Evolutionary conservation across 2,113 vertebrate species (phyloP), one percentile per base, ranked within the genome.

Genomic region (Lepisosteus osseus): DNA sequence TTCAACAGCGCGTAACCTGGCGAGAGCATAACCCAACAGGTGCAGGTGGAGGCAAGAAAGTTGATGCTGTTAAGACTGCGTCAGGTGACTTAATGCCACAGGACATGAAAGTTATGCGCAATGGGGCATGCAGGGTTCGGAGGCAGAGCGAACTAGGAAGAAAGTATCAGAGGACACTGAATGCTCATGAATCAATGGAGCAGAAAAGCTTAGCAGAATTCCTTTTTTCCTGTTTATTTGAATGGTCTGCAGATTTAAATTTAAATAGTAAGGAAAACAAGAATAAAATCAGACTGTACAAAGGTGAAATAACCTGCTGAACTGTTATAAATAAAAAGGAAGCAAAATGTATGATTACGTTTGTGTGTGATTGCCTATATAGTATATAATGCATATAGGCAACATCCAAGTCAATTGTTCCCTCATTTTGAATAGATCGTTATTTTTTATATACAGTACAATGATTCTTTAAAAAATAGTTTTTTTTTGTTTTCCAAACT

Each of bases 81-180:
- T 64, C 62, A 64, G 62, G 62, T 64, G 62, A 64, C 62, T 64
- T 64, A 64, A 64, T 64, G 62, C 62, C 5, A 17, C n/a, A 64
- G 62, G 62, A 64, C 62, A 64, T 64, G 62, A 64, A 40, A 64
- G 17, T 40, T 43, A 3, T 64, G 17, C 62, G 7, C 17, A 43
- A 64, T 64, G 62, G 62, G 62, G 62, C 62, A 6, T 64, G 62
- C 17, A 29, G 62, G 62, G 62, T 64, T 64, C 41, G 29, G 62
- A 17, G 62, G 62, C 17, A 12, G 29, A 42, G 62, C 2, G 17
- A 62, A 62, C 61, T 5, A 62, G 14, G 29, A 64, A 64, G 62
- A 64, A 64, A 64, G 41, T 41, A 64, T 64, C 17, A 5, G 41
- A 64, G 11, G 17, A 17, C 29, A 64, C 62, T 64, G 17, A 17